Percentiles rank a stretch among this genome's conserved stretches.
These are phyloP conservation scores for Flabesymbios commensalis DNA, from an alignment of 2,888 invertebrate species.

Conservation along the genomic window DNA sequence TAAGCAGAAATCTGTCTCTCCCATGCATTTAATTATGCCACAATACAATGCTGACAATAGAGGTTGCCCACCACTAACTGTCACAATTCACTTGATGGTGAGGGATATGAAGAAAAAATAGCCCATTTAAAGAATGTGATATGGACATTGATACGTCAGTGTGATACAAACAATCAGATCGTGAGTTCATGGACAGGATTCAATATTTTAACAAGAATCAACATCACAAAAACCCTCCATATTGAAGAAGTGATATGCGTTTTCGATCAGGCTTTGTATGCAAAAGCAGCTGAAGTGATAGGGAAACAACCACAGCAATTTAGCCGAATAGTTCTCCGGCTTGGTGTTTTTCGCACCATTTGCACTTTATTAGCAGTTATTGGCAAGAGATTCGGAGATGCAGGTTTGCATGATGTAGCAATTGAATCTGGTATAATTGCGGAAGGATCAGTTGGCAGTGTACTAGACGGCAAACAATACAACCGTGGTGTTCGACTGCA, in stretches of 20 bases:
- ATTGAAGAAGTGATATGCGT: conserved; percentile 15
- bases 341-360: conserved; percentile 33
- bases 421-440: conserved; percentile 33
- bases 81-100: neutral
- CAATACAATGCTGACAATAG: conserved; percentile 17
- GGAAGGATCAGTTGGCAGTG: conserved; percentile 26
- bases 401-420: conserved; percentile 30
- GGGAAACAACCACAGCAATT: conserved; percentile 24
- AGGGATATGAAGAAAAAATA: neutral
- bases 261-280: conserved; percentile 33
- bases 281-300: conserved; percentile 31
- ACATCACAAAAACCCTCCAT: conserved; percentile 15
- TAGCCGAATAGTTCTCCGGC: conserved; percentile 21
- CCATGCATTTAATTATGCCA: neutral
- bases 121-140: conserved; percentile 9
- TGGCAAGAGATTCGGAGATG: conserved; percentile 30
- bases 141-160: conserved; percentile 5
- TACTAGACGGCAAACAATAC: conserved; percentile 19
- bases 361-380: conserved; percentile 29
- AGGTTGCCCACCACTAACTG: conserved; percentile 12
- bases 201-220: conserved; percentile 18
- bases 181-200: conserved; percentile 28
- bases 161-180: conserved; percentile 10
- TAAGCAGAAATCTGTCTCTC: neutral
- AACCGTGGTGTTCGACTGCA: conserved; percentile 15